Conservation (phyloP, 1,140 invertebrate genomes). For the Ooceraea biroi region DNA sequence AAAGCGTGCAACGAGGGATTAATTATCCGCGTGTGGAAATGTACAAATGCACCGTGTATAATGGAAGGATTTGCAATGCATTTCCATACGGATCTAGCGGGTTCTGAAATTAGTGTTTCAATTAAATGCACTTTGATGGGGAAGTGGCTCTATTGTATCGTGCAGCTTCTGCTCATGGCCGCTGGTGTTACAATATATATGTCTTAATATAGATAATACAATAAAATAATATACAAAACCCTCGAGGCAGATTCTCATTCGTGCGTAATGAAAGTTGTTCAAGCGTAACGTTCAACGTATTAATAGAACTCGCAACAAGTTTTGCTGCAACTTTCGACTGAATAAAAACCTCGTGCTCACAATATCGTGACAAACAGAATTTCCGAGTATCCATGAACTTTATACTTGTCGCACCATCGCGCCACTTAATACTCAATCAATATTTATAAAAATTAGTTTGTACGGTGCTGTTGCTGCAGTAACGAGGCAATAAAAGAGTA, state of each 20-base stretch:
- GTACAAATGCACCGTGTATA: background rate
- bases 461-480: background rate
- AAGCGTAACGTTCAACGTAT: constrained; percentile 46
- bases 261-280: constrained; percentile 49
- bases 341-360: constrained; percentile 26
- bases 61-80: constrained; percentile 7
- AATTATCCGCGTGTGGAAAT: background rate
- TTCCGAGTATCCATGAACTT: constrained; percentile 3
- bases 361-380: constrained; percentile 35
- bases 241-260: constrained; percentile 17
- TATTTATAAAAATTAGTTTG: background rate
- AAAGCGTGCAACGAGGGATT: background rate
- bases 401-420: background rate
- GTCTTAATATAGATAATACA: constrained; percentile 27
- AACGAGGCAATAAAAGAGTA: background rate
- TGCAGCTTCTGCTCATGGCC: constrained; percentile 14
- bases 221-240: constrained; percentile 11
- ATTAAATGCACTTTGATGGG: background rate
- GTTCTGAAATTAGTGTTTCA: background rate
- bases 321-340: constrained; percentile 16
- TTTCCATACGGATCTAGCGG: background rate
- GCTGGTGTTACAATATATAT: background rate
- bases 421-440: background rate
- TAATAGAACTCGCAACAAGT: constrained; percentile 32
- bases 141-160: constrained; percentile 8